phyloP scores from a whole-genome alignment of 2,797 vertebrate genomes.

The Galaxias olidus region DNA sequence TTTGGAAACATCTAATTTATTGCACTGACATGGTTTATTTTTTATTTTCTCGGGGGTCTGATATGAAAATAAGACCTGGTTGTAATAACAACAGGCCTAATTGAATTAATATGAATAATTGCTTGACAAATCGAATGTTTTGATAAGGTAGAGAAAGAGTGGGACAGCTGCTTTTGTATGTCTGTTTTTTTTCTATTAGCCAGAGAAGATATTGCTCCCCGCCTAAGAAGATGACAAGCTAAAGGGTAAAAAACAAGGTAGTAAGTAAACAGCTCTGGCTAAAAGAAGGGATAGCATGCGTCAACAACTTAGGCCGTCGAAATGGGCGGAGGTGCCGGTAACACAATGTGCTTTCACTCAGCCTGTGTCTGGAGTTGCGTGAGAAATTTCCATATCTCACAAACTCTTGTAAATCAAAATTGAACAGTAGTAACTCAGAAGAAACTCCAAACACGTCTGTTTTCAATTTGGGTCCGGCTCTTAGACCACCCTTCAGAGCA shows the following conservation, averaged over 20 bases:
- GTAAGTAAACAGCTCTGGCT: constrained; percentile 51
- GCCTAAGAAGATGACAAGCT: constrained; percentile 52
- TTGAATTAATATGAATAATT: no score
- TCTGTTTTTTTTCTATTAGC: constrained; percentile 49
- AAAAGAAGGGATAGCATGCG: constrained; percentile 65
- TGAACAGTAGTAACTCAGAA: constrained; percentile 88
- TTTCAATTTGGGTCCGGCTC: constrained; percentile 87
- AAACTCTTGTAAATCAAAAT: constrained; percentile 87
- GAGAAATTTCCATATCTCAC: constrained; percentile 88
- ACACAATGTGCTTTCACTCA: constrained; percentile 82
- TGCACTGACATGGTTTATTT: no score
- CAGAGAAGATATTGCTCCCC: constrained; percentile 44
- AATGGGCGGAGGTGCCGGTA: constrained; percentile 66
- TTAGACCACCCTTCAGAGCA: constrained; percentile 84
- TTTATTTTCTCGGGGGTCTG: no score
- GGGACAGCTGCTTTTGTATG: constrained; percentile 6
- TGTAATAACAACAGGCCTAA: no score
- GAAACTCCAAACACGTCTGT: constrained; percentile 88
- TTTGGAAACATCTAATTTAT: no score
- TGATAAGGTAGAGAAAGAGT: not conserved
- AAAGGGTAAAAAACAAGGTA: constrained; percentile 48
- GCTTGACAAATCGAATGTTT: not conserved
- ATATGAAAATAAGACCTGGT: no score
- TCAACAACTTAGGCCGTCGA: constrained; percentile 64
- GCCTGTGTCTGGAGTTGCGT: constrained; percentile 82